A percentile compares a stretch with the other conserved stretches of the same genome.
Conservation (phyloP, 2,797 vertebrate genomes). For the Jordanella pulchra region DNA sequence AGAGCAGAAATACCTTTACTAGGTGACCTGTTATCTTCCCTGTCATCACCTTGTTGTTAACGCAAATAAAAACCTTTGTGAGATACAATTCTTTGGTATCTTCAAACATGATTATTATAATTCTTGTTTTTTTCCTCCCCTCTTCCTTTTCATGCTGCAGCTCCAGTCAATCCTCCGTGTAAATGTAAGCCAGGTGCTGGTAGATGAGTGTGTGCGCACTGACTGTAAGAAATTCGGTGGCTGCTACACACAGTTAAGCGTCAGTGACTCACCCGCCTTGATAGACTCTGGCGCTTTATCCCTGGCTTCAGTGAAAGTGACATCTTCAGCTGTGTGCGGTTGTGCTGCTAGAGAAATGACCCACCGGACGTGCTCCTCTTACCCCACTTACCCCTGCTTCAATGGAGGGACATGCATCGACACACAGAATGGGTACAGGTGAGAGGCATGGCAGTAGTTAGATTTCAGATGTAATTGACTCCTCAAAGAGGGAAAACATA, state of each 20-base stretch:
- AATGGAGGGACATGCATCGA: slow-evolving; percentile 86
- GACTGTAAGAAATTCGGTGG: slow-evolving; percentile 76
- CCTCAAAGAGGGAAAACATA: slow-evolving; percentile 10
- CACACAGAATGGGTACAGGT: slow-evolving; percentile 88
- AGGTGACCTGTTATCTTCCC: too few relatives aligned
- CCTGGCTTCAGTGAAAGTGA: slow-evolving; percentile 80
- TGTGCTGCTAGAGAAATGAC: slow-evolving; percentile 79
- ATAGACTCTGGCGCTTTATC: slow-evolving; percentile 80
- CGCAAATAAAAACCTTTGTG: neutral
- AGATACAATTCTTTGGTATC: slow-evolving; percentile 29
- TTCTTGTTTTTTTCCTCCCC: slow-evolving; percentile 17
- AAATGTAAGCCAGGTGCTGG: slow-evolving; percentile 82
- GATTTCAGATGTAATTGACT: slow-evolving; percentile 2
- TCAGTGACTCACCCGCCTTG: slow-evolving; percentile 78
- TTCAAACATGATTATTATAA: slow-evolving; percentile 27
- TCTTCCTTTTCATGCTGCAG: slow-evolving; percentile 58
- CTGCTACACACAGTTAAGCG: slow-evolving; percentile 73
- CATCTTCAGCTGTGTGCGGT: slow-evolving; percentile 71
- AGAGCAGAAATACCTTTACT: neutral
- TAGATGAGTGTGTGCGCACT: slow-evolving; percentile 81
- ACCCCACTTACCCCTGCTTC: slow-evolving; percentile 83
- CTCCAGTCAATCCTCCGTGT: slow-evolving; percentile 81
- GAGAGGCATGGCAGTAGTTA: slow-evolving; percentile 45
- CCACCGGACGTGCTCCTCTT: slow-evolving; percentile 81
- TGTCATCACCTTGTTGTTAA: neutral